phyloP scores from a whole-genome alignment of 2,113 vertebrate species.

The Chaetodon trifascialis region DNA sequence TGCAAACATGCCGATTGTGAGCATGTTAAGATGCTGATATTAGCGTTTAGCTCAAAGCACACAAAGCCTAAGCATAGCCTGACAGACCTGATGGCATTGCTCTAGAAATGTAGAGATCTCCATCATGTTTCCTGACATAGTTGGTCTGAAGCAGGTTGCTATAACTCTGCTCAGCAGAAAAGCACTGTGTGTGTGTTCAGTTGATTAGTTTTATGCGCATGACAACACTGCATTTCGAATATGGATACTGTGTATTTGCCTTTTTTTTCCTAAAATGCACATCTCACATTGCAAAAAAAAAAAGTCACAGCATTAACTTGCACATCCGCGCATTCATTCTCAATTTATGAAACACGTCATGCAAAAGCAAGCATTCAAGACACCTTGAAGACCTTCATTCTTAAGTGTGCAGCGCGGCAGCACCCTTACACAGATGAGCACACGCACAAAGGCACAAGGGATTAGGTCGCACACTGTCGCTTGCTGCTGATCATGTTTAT shows the following conservation, averaged over 20 bases:
- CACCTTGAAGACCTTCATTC: not conserved
- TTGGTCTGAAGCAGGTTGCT: not conserved
- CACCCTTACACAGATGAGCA: slow-evolving; percentile 1
- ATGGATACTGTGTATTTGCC: not conserved
- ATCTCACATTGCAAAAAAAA: not conserved
- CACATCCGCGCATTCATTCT: not conserved
- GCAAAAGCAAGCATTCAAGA: not conserved
- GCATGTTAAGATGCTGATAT: too few species aligned
- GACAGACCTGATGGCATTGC: not conserved
- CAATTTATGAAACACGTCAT: not conserved
- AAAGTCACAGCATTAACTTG: not conserved
- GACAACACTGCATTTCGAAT: not conserved
- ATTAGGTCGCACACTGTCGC: slow-evolving; percentile 25
- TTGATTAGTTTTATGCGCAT: not conserved
- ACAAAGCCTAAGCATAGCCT: not conserved
- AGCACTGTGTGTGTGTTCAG: not conserved
- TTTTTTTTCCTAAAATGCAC: not conserved
- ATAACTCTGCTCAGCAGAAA: not conserved
- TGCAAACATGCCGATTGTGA: too few species aligned
- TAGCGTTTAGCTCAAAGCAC: not conserved
- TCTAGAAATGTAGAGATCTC: not conserved
- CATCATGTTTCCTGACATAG: not conserved
- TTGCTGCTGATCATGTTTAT: slow-evolving; percentile 61
- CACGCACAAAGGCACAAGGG: not conserved
- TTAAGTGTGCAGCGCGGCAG: not conserved